Evolutionary conservation across 2,113 vertebrate genomes (phyloP), one percentile per base, ranked within the genome.

Genomic region (Oreochromis spilurus): DNA sequence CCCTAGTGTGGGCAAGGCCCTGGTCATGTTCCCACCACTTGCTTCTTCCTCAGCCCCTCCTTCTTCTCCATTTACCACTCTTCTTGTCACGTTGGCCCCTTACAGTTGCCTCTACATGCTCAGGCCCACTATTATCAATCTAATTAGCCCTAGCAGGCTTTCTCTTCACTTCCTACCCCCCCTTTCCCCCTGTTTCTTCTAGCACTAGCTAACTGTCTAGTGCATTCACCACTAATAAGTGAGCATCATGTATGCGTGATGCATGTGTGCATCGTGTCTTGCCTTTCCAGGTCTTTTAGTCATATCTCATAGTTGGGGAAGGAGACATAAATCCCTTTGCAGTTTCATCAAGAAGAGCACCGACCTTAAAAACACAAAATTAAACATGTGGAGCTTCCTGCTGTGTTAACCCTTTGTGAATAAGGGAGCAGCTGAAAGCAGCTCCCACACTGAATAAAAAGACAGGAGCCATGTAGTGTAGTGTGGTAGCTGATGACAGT

Each of bases 61-160:
- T 78, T 84, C 31, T 50, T 45, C 62, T 82, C 57, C 36, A 55
- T 81, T 43, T 26, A 31, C 57, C 21, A 34, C 72, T 70, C 78
- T 72, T 29, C 26, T 79, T 7, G 13, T 87, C 90, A 84, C 31
- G 5, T 88, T 21, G 1, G 62, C 82, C 84, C 11, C 54, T 17
- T 90, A 67, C 75, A 88, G 60, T 87, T 80, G 48, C 75, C 72
- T 48, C 60, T 79, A 9, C 58, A 53, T 70, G 31, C 36, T 88
- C 77, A 52, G 70, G 58, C 62, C 81, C 78, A 48, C 52, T 85
- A 81, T 82, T 83, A 86, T 87, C 48, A 65, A 86, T 91, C 83
- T 90, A 92, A 94, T 94, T 92, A 91, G 88, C 85, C 60, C 19
- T 19, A 17, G 65, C 70, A 85, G 81, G 36, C 67, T 57, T 88